phyloP scores from a whole-genome alignment of 1,140 invertebrate species.

The Anastatus disparis region DNA sequence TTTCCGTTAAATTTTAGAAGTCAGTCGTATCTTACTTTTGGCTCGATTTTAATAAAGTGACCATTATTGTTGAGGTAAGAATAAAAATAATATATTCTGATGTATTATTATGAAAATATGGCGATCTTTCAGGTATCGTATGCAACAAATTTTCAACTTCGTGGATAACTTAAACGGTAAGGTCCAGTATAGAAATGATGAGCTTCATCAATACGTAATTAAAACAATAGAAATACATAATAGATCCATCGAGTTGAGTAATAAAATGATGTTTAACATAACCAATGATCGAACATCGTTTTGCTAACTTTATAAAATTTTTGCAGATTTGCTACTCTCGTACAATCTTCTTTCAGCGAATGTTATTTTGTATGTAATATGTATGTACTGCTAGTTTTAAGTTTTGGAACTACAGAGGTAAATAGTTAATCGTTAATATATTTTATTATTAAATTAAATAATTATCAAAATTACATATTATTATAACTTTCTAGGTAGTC shows the following conservation, averaged over 20 bases:
- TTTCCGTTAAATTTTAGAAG: no score
- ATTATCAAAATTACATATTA: no score
- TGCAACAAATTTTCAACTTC: background rate
- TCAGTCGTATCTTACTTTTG: no score
- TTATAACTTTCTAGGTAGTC: background rate
- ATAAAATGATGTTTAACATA: no score
- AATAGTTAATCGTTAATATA: background rate
- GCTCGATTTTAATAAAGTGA: no score
- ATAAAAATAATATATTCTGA: no score
- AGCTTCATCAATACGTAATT: background rate
- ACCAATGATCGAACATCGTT: no score
- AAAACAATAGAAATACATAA: constrained; percentile 9
- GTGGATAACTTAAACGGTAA: background rate
- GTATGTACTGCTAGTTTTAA: background rate
- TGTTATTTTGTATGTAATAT: background rate
- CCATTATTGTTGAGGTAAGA: no score
- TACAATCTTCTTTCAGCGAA: background rate
- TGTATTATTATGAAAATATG: no score
- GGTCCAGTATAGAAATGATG: background rate
- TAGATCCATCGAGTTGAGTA: constrained; percentile 20
- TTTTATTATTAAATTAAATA: background rate
- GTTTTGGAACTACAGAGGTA: constrained; percentile 4
- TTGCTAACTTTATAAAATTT: background rate
- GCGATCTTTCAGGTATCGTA: background rate
- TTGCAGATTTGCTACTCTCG: background rate